These are phyloP conservation scores for Neuroterus valhalla DNA, from an alignment of 1,140 invertebrate species.

Conservation along the genomic window DNA sequence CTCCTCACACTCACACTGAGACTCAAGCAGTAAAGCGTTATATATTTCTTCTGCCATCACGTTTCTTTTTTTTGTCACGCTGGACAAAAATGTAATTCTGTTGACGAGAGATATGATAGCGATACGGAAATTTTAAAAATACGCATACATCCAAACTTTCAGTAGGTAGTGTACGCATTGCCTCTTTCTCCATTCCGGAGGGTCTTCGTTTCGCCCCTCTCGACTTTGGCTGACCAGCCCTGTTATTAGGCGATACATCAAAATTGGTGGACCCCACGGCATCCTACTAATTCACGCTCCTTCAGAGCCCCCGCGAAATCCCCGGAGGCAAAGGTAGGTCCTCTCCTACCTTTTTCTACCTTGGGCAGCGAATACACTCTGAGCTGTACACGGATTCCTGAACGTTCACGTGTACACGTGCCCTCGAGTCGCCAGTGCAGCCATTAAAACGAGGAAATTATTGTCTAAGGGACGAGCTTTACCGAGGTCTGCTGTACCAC, in stretches of 20 bases:
- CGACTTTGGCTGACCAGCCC: conserved; percentile 48
- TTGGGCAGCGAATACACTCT: conserved; percentile 9
- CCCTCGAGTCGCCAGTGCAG: conserved; percentile 20
- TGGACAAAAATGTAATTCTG: too few relatives aligned
- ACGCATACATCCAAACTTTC: too few relatives aligned
- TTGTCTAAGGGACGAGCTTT: background rate
- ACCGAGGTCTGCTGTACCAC: background rate
- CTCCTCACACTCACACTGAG: too few relatives aligned
- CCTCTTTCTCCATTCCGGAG: conserved; percentile 2
- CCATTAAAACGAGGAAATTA: conserved; percentile 19
- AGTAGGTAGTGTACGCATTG: background rate
- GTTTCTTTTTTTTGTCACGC: too few relatives aligned
- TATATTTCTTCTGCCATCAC: too few relatives aligned
- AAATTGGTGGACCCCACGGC: conserved; percentile 67
- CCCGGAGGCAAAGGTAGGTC: background rate
- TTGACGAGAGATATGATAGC: too few relatives aligned
- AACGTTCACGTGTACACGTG: conserved; percentile 26
- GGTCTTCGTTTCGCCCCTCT: conserved; percentile 57
- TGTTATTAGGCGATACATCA: conserved; percentile 72
- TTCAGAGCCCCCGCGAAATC: conserved; percentile 50
- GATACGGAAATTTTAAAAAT: too few relatives aligned
- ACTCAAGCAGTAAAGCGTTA: too few relatives aligned
- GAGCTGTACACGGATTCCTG: conserved; percentile 13
- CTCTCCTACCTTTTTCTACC: conserved; percentile 3
- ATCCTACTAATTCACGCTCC: conserved; percentile 52